phyloP scores from a whole-genome alignment of 2,888 invertebrate species.

The Corbicula japonica region DNA sequence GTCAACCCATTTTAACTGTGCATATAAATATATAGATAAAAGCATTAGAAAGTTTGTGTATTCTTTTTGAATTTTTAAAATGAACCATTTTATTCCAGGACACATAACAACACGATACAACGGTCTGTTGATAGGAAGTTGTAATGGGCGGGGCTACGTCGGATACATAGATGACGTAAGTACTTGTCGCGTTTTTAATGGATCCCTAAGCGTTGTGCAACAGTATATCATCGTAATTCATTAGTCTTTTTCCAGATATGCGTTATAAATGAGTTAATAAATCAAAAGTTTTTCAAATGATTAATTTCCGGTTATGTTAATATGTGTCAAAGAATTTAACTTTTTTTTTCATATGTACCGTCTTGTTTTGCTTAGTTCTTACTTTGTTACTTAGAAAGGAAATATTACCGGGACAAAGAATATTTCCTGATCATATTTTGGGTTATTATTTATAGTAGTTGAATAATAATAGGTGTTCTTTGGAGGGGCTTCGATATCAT shows the following conservation, averaged over 20 bases:
- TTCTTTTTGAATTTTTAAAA: not conserved
- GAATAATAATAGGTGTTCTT: no score
- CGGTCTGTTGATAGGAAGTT: conserved; percentile 68
- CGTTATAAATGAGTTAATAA: not conserved
- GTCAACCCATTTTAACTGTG: no score
- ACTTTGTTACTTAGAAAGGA: no score
- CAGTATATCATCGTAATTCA: not conserved
- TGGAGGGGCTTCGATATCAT: no score
- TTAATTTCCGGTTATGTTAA: not conserved
- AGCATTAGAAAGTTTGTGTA: no score
- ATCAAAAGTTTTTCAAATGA: not conserved
- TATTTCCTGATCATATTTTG: no score
- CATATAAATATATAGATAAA: no score
- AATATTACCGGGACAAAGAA: no score
- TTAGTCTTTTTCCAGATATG: not conserved
- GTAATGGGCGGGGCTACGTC: conserved; percentile 68
- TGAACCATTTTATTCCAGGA: conserved; percentile 63
- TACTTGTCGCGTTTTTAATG: no score
- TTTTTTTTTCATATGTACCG: not conserved
- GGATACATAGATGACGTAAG: conserved; percentile 72
- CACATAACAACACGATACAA: conserved; percentile 58
- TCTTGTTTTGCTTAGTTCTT: no score
- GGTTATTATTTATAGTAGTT: no score
- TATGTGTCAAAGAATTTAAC: not conserved
- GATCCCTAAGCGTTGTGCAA: not conserved